These are phyloP conservation scores for Apodemia zela DNA, from an alignment of 2,888 invertebrate genomes.

Conservation along the genomic window DNA sequence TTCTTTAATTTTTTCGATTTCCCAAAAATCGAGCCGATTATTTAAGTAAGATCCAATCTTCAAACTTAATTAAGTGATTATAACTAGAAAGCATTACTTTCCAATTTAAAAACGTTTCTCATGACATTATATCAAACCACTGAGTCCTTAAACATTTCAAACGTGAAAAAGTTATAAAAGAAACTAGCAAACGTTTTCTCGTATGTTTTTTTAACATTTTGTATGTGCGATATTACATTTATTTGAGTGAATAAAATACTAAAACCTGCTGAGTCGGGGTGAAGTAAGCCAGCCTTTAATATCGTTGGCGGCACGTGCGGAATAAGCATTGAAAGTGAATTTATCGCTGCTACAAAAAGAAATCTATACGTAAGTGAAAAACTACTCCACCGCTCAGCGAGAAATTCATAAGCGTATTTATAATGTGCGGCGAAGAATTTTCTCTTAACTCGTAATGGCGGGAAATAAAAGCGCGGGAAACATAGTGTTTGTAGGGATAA, in stretches of 20 bases:
- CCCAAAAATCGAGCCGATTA: no score
- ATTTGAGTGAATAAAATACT: conserved; percentile 16
- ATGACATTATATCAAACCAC: not conserved
- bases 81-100: not conserved
- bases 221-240: conserved; percentile 16
- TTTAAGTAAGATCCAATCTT: no score
- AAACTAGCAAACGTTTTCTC: not conserved
- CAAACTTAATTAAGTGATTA: no score
- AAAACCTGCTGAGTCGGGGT: conserved; percentile 13
- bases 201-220: conserved; percentile 14
- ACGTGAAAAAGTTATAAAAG: not conserved
- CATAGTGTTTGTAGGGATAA: not conserved
- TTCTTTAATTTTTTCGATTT: no score
- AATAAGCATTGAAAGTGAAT: conserved; percentile 19
- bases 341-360: conserved; percentile 22
- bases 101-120: not conserved
- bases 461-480: not conserved
- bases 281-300: conserved; percentile 18
- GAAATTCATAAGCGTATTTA: conserved; percentile 21
- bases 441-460: conserved; percentile 7
- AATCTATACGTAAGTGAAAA: conserved; percentile 25
- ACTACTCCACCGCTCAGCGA: conserved; percentile 20
- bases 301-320: conserved; percentile 21
- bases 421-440: conserved; percentile 5
- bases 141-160: not conserved